A percentile compares a stretch with the other conserved stretches of the same genome.
Conservation (phyloP, 2,888 invertebrate genomes). For the Asteroscopus sphinx region DNA sequence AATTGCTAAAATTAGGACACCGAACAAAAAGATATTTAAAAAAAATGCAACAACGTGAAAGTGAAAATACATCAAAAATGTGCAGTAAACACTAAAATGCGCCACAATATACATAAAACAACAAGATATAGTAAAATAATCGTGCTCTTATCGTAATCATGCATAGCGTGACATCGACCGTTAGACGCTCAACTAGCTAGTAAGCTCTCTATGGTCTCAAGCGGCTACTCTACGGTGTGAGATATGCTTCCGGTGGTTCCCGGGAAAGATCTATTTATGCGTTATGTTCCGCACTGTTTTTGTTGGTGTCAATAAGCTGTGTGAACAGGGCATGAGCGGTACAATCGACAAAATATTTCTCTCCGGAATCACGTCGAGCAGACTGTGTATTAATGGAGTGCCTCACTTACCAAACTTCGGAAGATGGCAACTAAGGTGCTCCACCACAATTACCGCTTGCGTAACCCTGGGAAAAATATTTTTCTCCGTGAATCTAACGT, state of each 20-base stretch:
- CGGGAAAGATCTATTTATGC: constrained; percentile 90
- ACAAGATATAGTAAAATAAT: constrained; percentile 75
- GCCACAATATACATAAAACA: constrained; percentile 73
- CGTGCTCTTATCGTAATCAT: constrained; percentile 88
- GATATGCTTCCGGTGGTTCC: constrained; percentile 86
- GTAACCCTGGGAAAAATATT: constrained; percentile 90
- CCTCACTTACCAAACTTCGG: constrained; percentile 90
- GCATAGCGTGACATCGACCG: constrained; percentile 87
- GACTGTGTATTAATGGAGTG: constrained; percentile 88
- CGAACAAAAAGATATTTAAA: constrained; percentile 42
- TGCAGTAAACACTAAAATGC: constrained; percentile 82
- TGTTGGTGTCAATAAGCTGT: constrained; percentile 82
- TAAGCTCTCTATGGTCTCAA: constrained; percentile 80
- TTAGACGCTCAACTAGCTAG: constrained; percentile 80
- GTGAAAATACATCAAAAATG: constrained; percentile 71
- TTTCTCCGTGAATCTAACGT: constrained; percentile 90
- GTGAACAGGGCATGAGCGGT: constrained; percentile 85
- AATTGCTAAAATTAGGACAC: constrained; percentile 50
- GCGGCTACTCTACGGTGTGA: constrained; percentile 86
- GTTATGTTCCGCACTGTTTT: constrained; percentile 86
- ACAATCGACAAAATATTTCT: constrained; percentile 90
- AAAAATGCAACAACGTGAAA: constrained; percentile 45
- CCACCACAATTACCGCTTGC: constrained; percentile 90
- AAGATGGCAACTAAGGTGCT: constrained; percentile 90
- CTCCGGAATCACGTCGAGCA: constrained; percentile 90